Conservation (phyloP, 2,797 vertebrate species). For the Acanthurus lineatus region DNA sequence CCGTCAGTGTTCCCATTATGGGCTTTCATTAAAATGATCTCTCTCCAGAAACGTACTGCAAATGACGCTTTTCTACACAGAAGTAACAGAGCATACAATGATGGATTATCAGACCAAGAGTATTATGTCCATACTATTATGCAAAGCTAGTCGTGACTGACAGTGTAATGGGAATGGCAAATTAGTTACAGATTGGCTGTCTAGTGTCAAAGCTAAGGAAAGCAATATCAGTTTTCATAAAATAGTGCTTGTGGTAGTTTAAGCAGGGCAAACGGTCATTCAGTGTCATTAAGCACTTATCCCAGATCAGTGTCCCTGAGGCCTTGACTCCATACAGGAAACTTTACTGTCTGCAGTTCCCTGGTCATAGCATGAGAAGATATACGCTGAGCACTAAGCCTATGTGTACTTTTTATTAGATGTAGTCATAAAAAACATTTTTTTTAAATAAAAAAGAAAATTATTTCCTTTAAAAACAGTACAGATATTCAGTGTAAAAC, state of each 20-base stretch:
- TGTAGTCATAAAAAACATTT: neutral
- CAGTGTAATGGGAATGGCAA: slow-evolving; percentile 38
- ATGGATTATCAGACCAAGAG: slow-evolving; percentile 52
- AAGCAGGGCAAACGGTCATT: slow-evolving; percentile 1
- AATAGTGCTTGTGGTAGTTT: slow-evolving; percentile 25
- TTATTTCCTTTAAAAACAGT: neutral
- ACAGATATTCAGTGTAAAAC: neutral
- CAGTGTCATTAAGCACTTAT: slow-evolving; percentile 12
- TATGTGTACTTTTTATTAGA: too few species aligned
- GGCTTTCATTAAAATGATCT: slow-evolving; percentile 22
- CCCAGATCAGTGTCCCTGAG: neutral
- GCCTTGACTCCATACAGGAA: neutral
- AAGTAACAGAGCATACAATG: slow-evolving; percentile 40
- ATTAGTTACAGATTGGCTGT: slow-evolving; percentile 43
- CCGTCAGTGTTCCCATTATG: slow-evolving; percentile 4
- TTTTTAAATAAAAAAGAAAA: neutral
- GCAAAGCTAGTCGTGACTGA: slow-evolving; percentile 49
- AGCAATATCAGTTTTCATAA: slow-evolving; percentile 35
- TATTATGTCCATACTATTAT: slow-evolving; percentile 50
- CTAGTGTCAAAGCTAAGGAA: slow-evolving; percentile 30
- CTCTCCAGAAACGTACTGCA: slow-evolving; percentile 11
- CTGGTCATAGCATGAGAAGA: too few species aligned
- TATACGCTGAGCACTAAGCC: neutral
- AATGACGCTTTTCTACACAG: slow-evolving; percentile 9
- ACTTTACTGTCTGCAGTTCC: neutral